phyloP scores from a whole-genome alignment of 1,140 invertebrate species.

The Drosophila repleta region DNA sequence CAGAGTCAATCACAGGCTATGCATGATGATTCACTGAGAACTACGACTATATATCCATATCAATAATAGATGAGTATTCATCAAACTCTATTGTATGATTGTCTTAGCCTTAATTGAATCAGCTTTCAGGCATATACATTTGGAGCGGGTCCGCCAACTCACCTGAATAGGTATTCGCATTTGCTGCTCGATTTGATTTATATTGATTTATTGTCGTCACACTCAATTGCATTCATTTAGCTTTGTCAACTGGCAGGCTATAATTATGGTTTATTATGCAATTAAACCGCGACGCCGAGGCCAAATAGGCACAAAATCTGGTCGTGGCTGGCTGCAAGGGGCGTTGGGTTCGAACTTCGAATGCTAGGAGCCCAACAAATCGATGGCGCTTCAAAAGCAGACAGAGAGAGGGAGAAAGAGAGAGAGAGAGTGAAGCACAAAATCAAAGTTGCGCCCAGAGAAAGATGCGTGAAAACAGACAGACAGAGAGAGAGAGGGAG shows the following conservation, averaged over 20 bases:
- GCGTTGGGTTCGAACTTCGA: conserved; percentile 2
- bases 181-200: conserved; percentile 25
- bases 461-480: background rate
- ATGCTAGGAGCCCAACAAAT: conserved; percentile 10
- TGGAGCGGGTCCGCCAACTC: background rate
- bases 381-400: conserved; percentile 18
- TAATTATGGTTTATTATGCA: conserved; percentile 17
- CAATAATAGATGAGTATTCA: too few species aligned
- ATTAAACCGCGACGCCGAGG: conserved; percentile 14
- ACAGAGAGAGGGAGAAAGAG: conserved; percentile 1
- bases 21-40: too few species aligned
- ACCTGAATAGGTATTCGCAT: background rate
- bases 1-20: too few species aligned
- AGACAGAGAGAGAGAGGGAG: background rate
- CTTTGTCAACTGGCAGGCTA: conserved; percentile 1
- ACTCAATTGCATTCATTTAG: conserved; percentile 1
- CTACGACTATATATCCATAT: too few species aligned
- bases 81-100: too few species aligned
- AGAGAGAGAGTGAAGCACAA: background rate
- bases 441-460: background rate
- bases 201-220: conserved; percentile 20
- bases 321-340: background rate
- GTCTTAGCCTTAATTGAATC: background rate
- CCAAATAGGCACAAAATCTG: conserved; percentile 1
- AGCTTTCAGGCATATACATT: background rate